Evolutionary conservation across 2,113 vertebrate genomes (phyloP), one percentile per base, ranked within the genome.

Genomic region (Actinemys pallida): DNA sequence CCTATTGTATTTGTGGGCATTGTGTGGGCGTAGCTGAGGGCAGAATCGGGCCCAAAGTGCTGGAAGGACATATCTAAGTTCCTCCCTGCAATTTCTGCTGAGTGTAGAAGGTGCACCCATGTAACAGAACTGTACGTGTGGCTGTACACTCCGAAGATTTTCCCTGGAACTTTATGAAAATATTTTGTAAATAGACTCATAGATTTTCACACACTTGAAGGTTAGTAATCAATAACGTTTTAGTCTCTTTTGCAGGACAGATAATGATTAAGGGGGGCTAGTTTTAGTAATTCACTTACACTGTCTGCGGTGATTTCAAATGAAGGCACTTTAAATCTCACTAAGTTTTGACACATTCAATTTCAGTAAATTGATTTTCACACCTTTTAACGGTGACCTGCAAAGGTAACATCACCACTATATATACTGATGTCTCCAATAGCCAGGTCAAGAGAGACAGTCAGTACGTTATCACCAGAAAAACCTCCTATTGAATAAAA

Each of bases 291-390:
- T 90, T 72, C 80, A 25, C 14, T 84, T 81, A 57, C 54, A 56
- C 52, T 45, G 5, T 86, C 53, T 50, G 62, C 56, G 83, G 81
- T 59, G 25, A 92, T 84, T 95, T 88, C 79, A 82, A 53, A 65
- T 42, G 47, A 84, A 95, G 47, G 45, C 27, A 17, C 50, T 84
- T 88, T 42, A 83, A 65, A n/a, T 35, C 45, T 52, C 14, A 45
- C 12, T 12, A 25, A 47, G 20, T 87, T 91, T 90, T 87, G 90
- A 88, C 69, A 49, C 10, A 24, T 49, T 84, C 35, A 10, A 31
- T 92, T 91, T 93, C 62, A 65, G 22, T 53, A 89, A 47, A 49
- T 29, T n/a, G 25, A 72, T 92, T 93, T 90, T 78, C 72, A 57
- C 20, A 59, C 4, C 6, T n/a, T 89, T 92, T 62, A 83, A 80